Conservation (phyloP, 2,888 invertebrate species). For the Pristionchus mayeri region DNA sequence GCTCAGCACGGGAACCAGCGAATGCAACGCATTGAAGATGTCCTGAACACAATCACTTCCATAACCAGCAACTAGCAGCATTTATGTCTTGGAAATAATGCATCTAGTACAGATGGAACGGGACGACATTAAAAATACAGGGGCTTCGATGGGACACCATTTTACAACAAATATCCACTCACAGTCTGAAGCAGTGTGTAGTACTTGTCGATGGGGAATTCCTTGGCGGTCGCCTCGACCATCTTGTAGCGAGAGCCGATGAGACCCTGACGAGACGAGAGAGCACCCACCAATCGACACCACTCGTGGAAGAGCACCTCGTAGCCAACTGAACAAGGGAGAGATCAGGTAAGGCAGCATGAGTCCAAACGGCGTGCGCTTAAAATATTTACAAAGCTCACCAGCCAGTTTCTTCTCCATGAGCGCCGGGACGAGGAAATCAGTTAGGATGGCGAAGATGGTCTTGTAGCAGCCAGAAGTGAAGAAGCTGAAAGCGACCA, state of each 20-base stretch:
- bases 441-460: conserved; percentile 65
- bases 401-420: conserved; percentile 34
- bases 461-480: conserved; percentile 61
- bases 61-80: too few species aligned
- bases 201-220: conserved; percentile 55
- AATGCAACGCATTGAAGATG: conserved; percentile 52
- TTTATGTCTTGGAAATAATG: too few species aligned
- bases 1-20: conserved; percentile 50
- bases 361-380: neutral
- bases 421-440: conserved; percentile 60
- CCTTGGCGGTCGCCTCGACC: neutral
- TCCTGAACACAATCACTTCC: too few species aligned
- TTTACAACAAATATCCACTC: neutral
- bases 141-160: too few species aligned
- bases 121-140: too few species aligned
- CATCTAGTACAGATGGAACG: too few species aligned
- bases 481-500: neutral
- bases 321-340: neutral
- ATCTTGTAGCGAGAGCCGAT: conserved; percentile 29
- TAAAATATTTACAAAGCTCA: neutral
- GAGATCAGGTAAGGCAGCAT: neutral
- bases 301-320: conserved; percentile 44
- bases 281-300: neutral
- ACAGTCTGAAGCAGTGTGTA: conserved; percentile 36
- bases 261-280: neutral